A percentile compares a stretch with the other conserved stretches of the same genome.
Evolutionary conservation across 2,113 vertebrate species (phyloP).

Genomic region (Otocyon megalotis): DNA sequence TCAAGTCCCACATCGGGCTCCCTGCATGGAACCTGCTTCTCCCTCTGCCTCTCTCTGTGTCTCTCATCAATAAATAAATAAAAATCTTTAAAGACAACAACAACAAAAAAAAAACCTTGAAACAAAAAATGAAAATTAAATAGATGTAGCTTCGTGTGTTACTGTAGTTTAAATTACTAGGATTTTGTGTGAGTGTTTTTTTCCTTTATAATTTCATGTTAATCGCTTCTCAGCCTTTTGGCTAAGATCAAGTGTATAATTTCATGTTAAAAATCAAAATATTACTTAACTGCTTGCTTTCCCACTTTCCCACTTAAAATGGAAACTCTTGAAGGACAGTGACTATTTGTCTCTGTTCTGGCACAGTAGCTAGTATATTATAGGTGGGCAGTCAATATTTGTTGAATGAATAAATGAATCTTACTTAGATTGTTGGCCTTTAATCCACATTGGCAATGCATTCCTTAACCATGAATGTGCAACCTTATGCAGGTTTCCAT

Average conservation of each 20-base stretch:
- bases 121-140: neutral
- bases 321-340: neutral
- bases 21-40: no score
- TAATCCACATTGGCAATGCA: neutral
- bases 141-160: neutral
- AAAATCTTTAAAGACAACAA: no score
- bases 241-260: no score
- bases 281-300: neutral
- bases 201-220: neutral
- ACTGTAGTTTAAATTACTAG: neutral
- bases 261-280: slow-evolving; percentile 41
- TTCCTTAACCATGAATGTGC: slow-evolving; percentile 25
- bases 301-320: neutral
- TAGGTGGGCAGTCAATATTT: neutral
- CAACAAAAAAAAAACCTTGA: no score
- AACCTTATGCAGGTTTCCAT: neutral
- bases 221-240: no score
- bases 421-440: neutral
- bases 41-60: no score
- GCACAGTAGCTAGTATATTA: neutral
- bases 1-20: no score
- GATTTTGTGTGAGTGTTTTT: slow-evolving; percentile 43
- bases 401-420: slow-evolving; percentile 5
- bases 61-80: no score
- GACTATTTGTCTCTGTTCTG: neutral